Base-by-base conservation (phyloP, 2,888 invertebrate genomes). In the Volucella inanis region DNA sequence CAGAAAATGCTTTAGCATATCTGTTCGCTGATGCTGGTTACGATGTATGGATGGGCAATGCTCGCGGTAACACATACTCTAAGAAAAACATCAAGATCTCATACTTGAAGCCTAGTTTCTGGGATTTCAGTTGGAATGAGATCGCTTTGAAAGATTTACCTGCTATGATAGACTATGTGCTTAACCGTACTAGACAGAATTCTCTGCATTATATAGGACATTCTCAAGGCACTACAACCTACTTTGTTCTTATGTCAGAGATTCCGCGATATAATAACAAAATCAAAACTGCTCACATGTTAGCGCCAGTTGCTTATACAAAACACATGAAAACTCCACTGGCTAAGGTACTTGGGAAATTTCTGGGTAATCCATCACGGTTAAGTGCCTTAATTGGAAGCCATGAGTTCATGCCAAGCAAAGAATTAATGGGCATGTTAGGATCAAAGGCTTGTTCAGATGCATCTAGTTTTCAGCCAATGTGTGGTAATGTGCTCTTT, bases 111-210 rank as follows among this genome's bases (percentile, higher is more conserved):
- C 6, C 31, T 31, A 31, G 6, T 31, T 90, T 89, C 86, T 91
- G 91, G 91, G 88, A 90, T 72, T 91, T 90, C 70, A 97, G 97
- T 88, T 98, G 96, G 94, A 96, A 98, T 89, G 97, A 99, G 91
- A 96, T 98, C 93, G 97, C 96, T 0, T 91, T 95, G 41, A 94
- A 96, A 89, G 99, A 99, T 92, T 90, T 98, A 71, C 98, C 98
- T 10, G 96, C 97, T 0, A 95, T 94, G 88, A 94, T 98, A 72
- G 95, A 97, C 90, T 95, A 96, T 88, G 93, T 94, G 1, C 90
- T 91, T 39, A n/a, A 77, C 1, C 6, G 50, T 0, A 90, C 90
- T 0, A 89, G 88, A 1, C 77, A 89, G 45, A 18, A 62, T 4
- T 67, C 89, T 57, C 54, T 91, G 15, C 89, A 89, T 14, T 98